phyloP scores from a whole-genome alignment of 2,888 invertebrate genomes.

The Diarsia brunnea region DNA sequence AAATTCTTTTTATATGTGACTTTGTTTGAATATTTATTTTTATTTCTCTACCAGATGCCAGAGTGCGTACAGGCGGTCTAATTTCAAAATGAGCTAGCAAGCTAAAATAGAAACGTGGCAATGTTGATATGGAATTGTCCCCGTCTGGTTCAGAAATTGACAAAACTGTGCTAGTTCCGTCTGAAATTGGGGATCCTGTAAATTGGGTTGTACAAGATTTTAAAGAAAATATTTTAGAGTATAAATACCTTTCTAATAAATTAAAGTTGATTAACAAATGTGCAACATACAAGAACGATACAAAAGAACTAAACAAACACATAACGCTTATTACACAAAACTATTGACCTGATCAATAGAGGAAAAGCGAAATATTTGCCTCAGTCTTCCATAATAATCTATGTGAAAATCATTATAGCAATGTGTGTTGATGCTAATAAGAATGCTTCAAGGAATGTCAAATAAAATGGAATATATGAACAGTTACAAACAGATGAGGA shows the following conservation, averaged over 20 bases:
- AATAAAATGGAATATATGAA: conserved; percentile 61
- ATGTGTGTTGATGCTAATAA: conserved; percentile 70
- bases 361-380: conserved; percentile 80
- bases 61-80: conserved; percentile 4
- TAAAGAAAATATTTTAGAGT: not conserved
- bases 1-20: conserved; percentile 29
- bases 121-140: not conserved
- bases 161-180: not conserved
- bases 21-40: conserved; percentile 14
- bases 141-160: not conserved
- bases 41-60: conserved; percentile 12
- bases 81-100: conserved; percentile 26
- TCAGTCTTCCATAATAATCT: conserved; percentile 79
- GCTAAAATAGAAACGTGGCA: not conserved
- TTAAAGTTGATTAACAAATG: conserved; percentile 1
- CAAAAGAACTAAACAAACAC: conserved; percentile 66
- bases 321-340: conserved; percentile 77
- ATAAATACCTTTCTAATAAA: not conserved
- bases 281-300: conserved; percentile 58
- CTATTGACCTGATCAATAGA: conserved; percentile 87
- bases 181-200: not conserved
- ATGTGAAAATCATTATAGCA: conserved; percentile 77
- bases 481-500: conserved; percentile 45
- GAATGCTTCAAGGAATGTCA: conserved; percentile 84
- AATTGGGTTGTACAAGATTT: not conserved